Conservation (phyloP, 2,888 invertebrate species). For the Nemoura dubitans region DNA sequence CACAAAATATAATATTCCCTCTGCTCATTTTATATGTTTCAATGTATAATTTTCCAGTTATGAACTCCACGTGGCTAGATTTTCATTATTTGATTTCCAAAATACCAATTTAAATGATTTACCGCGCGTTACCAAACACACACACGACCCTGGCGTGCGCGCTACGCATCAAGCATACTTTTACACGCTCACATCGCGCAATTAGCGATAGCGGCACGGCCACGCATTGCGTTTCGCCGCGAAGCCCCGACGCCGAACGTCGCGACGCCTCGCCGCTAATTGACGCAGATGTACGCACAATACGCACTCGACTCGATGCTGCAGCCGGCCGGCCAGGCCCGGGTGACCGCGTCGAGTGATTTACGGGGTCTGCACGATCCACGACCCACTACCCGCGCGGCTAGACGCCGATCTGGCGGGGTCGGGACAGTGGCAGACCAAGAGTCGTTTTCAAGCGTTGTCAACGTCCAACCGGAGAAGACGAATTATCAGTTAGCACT, state of each 20-base stretch:
- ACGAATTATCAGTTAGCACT: too few species aligned
- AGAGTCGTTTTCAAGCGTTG: too few species aligned
- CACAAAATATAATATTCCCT: background rate
- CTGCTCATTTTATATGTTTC: background rate
- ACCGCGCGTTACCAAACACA: background rate
- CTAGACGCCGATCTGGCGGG: too few species aligned
- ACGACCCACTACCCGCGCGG: too few species aligned
- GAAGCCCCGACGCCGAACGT: background rate
- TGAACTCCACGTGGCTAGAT: background rate
- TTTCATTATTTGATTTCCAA: background rate
- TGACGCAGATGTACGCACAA: too few species aligned
- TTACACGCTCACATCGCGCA: background rate
- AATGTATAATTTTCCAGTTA: constrained; percentile 5
- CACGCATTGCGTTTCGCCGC: background rate
- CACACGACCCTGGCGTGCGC: background rate
- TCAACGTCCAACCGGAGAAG: too few species aligned
- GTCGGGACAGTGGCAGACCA: too few species aligned
- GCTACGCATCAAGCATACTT: background rate
- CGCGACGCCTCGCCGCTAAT: background rate
- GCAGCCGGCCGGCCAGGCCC: too few species aligned
- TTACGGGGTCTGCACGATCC: too few species aligned
- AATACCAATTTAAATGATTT: background rate
- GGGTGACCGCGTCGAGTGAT: too few species aligned
- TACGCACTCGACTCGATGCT: too few species aligned
- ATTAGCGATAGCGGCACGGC: background rate